Evolutionary conservation across 2,888 invertebrate genomes (phyloP), one percentile per base, ranked within the genome.

Genomic region (Sphaerophoria taeniata): DNA sequence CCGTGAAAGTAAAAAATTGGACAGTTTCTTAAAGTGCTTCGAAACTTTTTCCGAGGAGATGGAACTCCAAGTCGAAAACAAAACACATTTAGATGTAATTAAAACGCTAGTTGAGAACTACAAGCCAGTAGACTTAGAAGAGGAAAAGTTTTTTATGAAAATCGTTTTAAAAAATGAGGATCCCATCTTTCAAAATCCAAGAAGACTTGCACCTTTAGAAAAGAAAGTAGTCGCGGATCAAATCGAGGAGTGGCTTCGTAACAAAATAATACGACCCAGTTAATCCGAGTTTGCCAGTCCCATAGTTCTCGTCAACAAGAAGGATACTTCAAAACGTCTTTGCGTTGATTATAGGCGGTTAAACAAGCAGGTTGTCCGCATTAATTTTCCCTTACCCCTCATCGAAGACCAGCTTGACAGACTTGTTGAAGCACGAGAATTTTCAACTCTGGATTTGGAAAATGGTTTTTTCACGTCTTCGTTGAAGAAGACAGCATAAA

Each of bases 401-500:
- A 34, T 56, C 7, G 55, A 56, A 56, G 34, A 56, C 6, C 34
- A 56, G 34, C 33, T 56, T n/a, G 55, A 56, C 12, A 34, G 12
- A 14, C 14, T 56, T n/a, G 33, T 33, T 34, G 33, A n/a, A 24
- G 33, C 14, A 6, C 6, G 34, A 7, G 55, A 33, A 34, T 56
- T 56, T n/a, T 6, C n/a, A n/a, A 56, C 55, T 34, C 34, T 56
- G 12, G 55, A 56, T 33, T 34, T 56, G 6, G 55, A 56, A 7
- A 56, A 56, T 34, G 55, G 34, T 12, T 56, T 56, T 87, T 88
- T 65, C 88, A 88, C 31, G 81, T 88, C 2, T 75, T 74, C 0
- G 77, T 88, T 4, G 86, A 83, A 4, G 55, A 69, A 36, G 77
- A 83, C 2, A 88, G 88, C 0, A 82, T 70, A 14, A 87, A 88